Evolutionary conservation across 2,888 invertebrate species (phyloP).

Genomic region (Cyaniris semiargus): DNA sequence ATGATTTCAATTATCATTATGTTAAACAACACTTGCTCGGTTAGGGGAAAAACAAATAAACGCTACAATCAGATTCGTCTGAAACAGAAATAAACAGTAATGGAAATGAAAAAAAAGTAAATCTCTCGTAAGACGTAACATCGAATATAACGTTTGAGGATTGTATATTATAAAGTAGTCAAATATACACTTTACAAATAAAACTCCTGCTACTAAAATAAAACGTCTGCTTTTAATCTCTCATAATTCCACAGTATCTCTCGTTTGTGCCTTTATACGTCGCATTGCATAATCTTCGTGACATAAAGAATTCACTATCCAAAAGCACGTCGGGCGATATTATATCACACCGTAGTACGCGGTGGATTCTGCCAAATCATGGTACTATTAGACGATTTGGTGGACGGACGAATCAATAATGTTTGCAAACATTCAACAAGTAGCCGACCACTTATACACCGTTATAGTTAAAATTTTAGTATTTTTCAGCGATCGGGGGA

Average conservation of each 20-base stretch:
- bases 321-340: not conserved
- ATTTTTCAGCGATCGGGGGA: not conserved
- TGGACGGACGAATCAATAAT: slow-evolving; percentile 32
- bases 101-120: not conserved
- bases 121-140: not conserved
- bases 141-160: not conserved
- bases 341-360: not conserved
- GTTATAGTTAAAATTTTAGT: not conserved
- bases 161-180: not conserved
- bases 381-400: slow-evolving; percentile 11
- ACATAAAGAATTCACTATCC: slow-evolving; percentile 7
- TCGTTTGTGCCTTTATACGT: not conserved
- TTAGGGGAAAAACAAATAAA: no score
- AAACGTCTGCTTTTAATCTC: not conserved
- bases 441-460: slow-evolving; percentile 38
- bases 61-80: not conserved
- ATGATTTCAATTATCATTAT: not conserved
- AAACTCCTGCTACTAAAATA: not conserved
- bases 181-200: not conserved
- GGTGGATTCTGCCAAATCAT: slow-evolving; percentile 17
- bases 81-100: not conserved
- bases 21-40: no score
- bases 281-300: slow-evolving; percentile 19
- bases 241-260: not conserved
- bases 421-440: slow-evolving; percentile 70